These are phyloP conservation scores for Aplysina aerophoba DNA, from an alignment of 37 sponge, comb jelly and placozoan genomes.

Conservation along the genomic window DNA sequence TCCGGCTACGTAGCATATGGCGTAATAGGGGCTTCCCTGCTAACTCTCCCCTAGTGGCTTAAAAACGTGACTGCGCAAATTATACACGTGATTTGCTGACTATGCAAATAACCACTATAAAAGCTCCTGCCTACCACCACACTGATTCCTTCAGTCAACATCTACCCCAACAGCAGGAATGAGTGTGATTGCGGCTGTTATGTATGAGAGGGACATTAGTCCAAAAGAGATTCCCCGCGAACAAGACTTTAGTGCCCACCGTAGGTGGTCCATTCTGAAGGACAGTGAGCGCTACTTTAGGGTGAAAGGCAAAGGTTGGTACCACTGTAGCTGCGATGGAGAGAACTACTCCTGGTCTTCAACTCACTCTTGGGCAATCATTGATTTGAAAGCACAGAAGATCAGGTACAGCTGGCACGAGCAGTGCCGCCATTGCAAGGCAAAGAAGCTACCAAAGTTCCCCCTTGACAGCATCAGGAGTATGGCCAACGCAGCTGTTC, in stretches of 20 bases:
- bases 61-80: too few relatives aligned
- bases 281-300: constrained; percentile 21
- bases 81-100: too few relatives aligned
- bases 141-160: too few relatives aligned
- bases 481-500: constrained; percentile 1
- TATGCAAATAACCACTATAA: too few relatives aligned
- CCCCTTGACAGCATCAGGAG: not conserved
- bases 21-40: too few relatives aligned
- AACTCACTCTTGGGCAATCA: constrained; percentile 22
- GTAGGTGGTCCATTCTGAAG: not conserved
- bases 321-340: constrained; percentile 1
- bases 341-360: constrained; percentile 21
- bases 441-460: not conserved
- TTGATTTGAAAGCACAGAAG: constrained; percentile 2
- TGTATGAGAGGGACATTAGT: not conserved
- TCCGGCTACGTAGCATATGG: too few relatives aligned
- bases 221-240: constrained; percentile 3
- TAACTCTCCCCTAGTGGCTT: too few relatives aligned
- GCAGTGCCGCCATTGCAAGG: constrained; percentile 1
- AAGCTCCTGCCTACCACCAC: too few relatives aligned
- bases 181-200: not conserved
- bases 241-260: not conserved
- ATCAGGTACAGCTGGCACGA: constrained; percentile 34
- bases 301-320: constrained; percentile 30
- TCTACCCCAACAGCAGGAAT: too few relatives aligned